A percentile compares a stretch with the other conserved stretches of the same genome.
Evolutionary conservation across 2,113 vertebrate species (phyloP).

Genomic region (Formicarius rufipectus): DNA sequence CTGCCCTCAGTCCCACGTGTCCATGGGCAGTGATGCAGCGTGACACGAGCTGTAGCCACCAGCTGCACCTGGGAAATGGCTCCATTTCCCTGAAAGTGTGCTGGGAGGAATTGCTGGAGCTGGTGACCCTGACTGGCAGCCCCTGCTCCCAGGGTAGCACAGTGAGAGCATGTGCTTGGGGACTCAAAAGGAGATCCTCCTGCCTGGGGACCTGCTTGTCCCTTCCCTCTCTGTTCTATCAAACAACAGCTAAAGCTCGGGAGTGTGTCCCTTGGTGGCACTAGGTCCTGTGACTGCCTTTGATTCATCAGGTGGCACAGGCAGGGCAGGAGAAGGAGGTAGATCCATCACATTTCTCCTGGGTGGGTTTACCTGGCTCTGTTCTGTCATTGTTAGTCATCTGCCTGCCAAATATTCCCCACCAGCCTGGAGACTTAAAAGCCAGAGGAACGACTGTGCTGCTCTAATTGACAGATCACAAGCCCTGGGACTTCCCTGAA

Average conservation of each 20-base stretch:
- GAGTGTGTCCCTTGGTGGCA: neutral
- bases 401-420: neutral
- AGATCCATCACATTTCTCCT: neutral
- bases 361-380: conserved; percentile 5
- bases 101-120: neutral
- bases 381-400: neutral
- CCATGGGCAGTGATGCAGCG: accelerated
- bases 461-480: neutral
- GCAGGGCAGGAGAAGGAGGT: neutral
- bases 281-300: neutral
- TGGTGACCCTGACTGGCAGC: neutral
- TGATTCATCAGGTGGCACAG: neutral
- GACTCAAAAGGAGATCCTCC: neutral
- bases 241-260: neutral
- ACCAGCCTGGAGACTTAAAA: neutral
- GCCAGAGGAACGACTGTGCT: neutral
- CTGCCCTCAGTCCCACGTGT: neutral
- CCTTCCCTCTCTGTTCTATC: neutral
- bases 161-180: neutral
- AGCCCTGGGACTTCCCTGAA: conserved; percentile 1
- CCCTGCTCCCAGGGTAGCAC: neutral
- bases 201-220: accelerated
- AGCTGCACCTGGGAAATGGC: neutral
- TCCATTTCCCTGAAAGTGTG: accelerated
- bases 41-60: accelerated